Percentiles rank a stretch among this genome's conserved stretches.
phyloP scores from a whole-genome alignment of 2,797 vertebrate species.

The Phrynocephalus vlangalii region DNA sequence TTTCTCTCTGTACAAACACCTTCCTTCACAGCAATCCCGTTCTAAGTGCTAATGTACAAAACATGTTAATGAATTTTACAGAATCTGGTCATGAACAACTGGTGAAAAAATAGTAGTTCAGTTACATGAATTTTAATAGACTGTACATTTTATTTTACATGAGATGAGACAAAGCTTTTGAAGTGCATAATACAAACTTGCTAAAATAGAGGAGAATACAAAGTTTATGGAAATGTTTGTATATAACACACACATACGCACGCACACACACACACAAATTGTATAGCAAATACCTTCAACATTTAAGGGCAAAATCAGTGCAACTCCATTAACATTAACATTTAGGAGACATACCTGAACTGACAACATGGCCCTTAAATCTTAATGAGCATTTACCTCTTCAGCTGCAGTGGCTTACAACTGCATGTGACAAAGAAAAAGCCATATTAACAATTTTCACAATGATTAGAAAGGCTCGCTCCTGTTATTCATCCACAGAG shows the following conservation, averaged over 20 bases:
- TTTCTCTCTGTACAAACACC: neutral
- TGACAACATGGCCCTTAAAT: slow-evolving; percentile 67
- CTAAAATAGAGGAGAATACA: slow-evolving; percentile 71
- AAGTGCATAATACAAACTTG: slow-evolving; percentile 69
- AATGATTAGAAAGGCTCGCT: slow-evolving; percentile 66
- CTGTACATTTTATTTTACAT: slow-evolving; percentile 79
- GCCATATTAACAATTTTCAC: slow-evolving; percentile 38
- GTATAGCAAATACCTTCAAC: slow-evolving; percentile 73
- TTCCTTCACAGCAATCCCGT: neutral
- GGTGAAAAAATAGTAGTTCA: slow-evolving; percentile 53
- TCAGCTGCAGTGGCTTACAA: slow-evolving; percentile 70
- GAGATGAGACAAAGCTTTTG: slow-evolving; percentile 75
- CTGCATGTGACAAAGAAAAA: slow-evolving; percentile 54
- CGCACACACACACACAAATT: slow-evolving; percentile 45
- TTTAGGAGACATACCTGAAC: slow-evolving; percentile 57
- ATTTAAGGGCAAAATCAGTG: slow-evolving; percentile 70
- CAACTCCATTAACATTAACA: slow-evolving; percentile 50
- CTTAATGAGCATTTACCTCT: slow-evolving; percentile 71
- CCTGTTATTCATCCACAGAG: slow-evolving; percentile 72
- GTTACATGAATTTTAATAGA: slow-evolving; percentile 56
- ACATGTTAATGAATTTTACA: too few relatives aligned
- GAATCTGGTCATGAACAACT: neutral
- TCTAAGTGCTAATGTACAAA: neutral
- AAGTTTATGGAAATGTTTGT: slow-evolving; percentile 77
- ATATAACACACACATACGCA: slow-evolving; percentile 63